Conservation (phyloP, 2,888 invertebrate species). For the Pammene aurita region DNA sequence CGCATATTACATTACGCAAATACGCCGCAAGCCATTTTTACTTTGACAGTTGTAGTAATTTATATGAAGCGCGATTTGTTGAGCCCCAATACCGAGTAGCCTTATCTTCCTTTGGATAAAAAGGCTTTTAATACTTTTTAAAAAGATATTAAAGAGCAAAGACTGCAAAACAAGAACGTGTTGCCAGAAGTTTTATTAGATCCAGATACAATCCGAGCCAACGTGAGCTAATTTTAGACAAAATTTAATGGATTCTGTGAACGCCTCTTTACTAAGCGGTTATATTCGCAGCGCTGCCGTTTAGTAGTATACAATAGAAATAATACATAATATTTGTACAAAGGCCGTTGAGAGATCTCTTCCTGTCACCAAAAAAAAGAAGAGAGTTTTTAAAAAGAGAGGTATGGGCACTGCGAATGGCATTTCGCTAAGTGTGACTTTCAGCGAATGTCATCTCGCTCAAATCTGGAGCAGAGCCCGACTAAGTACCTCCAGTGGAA, state of each 20-base stretch:
- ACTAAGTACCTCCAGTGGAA: too few relatives aligned
- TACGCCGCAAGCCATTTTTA: neutral
- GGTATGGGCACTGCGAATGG: too few relatives aligned
- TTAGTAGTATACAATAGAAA: neutral
- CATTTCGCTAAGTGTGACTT: too few relatives aligned
- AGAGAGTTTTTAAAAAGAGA: too few relatives aligned
- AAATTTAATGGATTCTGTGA: conserved; percentile 47
- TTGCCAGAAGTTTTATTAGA: conserved; percentile 31
- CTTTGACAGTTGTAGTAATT: neutral
- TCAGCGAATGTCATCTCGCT: too few relatives aligned
- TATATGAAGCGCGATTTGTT: neutral
- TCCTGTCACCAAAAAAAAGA: too few relatives aligned
- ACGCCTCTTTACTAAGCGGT: conserved; percentile 26
- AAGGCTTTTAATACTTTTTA: neutral
- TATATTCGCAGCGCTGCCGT: neutral
- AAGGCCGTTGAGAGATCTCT: too few relatives aligned
- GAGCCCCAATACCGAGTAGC: too few relatives aligned
- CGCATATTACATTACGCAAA: too few relatives aligned
- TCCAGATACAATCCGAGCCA: conserved; percentile 37
- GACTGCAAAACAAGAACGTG: conserved; percentile 16
- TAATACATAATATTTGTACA: too few relatives aligned
- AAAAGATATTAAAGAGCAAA: neutral
- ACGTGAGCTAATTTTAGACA: conserved; percentile 49
- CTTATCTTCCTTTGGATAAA: neutral
- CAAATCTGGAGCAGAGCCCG: too few relatives aligned